Percentiles rank a stretch among this genome's conserved stretches.
Evolutionary conservation across 2,888 invertebrate species (phyloP).

Genomic region (Nebria brevicollis): DNA sequence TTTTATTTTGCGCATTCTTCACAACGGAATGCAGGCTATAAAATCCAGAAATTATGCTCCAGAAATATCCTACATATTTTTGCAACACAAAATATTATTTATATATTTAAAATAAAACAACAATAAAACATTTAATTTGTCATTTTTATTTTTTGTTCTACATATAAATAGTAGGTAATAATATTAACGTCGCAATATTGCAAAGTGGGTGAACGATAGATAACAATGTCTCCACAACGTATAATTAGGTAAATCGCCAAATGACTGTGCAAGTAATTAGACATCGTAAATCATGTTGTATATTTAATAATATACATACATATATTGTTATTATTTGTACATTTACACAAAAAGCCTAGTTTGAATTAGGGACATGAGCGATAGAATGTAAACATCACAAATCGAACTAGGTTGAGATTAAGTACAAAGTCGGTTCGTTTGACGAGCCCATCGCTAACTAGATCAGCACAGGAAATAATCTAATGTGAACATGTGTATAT

Average conservation of each 20-base stretch:
- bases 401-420: constrained; percentile 42
- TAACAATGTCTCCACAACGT: constrained; percentile 10
- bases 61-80: too few relatives aligned
- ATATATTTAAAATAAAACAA: too few relatives aligned
- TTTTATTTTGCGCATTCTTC: too few relatives aligned
- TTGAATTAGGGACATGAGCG: constrained; percentile 34
- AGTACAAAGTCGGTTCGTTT: constrained; percentile 29
- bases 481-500: constrained; percentile 2
- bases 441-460: constrained; percentile 29
- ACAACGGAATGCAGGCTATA: too few relatives aligned
- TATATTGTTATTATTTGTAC: constrained; percentile 3
- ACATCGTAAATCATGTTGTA: constrained; percentile 24
- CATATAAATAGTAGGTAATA: too few relatives aligned
- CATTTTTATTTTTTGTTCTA: too few relatives aligned
- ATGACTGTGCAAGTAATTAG: constrained; percentile 23
- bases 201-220: constrained; percentile 27
- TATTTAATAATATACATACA: constrained; percentile 26
- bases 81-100: too few relatives aligned
- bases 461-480: constrained; percentile 31
- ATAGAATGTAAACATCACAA: constrained; percentile 29
- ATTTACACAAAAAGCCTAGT: constrained; percentile 17
- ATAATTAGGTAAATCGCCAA: constrained; percentile 39
- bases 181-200: background rate
- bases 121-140: too few relatives aligned
- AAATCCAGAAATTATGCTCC: too few relatives aligned